These are phyloP conservation scores for Drosophila grimshawi DNA, from an alignment of 1,140 invertebrate genomes.

Conservation along the genomic window DNA sequence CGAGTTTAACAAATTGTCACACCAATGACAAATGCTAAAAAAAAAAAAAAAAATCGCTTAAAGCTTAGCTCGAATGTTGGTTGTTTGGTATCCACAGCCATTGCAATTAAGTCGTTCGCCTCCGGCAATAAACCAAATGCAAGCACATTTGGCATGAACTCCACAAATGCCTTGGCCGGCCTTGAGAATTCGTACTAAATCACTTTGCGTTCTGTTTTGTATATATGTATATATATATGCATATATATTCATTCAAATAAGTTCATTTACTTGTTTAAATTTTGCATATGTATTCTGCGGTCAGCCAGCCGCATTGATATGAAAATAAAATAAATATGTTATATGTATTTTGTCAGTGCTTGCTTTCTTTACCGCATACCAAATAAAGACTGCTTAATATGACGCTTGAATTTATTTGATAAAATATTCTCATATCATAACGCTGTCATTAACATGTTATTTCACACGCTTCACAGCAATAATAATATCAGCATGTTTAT, in stretches of 20 bases:
- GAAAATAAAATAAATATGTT: slow-evolving; percentile 19
- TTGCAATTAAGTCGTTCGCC: slow-evolving; percentile 68
- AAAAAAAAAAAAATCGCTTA: slow-evolving; percentile 50
- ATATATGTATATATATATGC: not conserved
- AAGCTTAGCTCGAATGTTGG: slow-evolving; percentile 42
- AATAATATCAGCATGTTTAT: slow-evolving; percentile 13
- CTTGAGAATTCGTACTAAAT: slow-evolving; percentile 72
- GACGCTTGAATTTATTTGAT: slow-evolving; percentile 26
- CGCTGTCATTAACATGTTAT: slow-evolving; percentile 43
- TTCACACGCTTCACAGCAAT: slow-evolving; percentile 55
- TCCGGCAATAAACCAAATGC: slow-evolving; percentile 63
- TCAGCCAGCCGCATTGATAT: slow-evolving; percentile 26
- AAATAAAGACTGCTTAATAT: slow-evolving; percentile 1
- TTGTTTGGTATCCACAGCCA: slow-evolving; percentile 25
- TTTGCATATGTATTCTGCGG: slow-evolving; percentile 56
- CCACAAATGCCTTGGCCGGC: slow-evolving; percentile 51
- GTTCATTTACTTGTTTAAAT: slow-evolving; percentile 58
- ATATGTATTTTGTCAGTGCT: slow-evolving; percentile 5
- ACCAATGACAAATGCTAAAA: slow-evolving; percentile 45
- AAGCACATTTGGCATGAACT: slow-evolving; percentile 74
- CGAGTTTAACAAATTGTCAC: slow-evolving; percentile 51
- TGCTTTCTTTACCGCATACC: slow-evolving; percentile 12
- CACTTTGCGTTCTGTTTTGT: slow-evolving; percentile 26
- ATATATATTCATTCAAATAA: slow-evolving; percentile 45
- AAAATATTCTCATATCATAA: slow-evolving; percentile 41